Percentiles rank a stretch among this genome's conserved stretches.
Conservation (phyloP, 2,888 invertebrate species). For the Nomada ferruginata region DNA sequence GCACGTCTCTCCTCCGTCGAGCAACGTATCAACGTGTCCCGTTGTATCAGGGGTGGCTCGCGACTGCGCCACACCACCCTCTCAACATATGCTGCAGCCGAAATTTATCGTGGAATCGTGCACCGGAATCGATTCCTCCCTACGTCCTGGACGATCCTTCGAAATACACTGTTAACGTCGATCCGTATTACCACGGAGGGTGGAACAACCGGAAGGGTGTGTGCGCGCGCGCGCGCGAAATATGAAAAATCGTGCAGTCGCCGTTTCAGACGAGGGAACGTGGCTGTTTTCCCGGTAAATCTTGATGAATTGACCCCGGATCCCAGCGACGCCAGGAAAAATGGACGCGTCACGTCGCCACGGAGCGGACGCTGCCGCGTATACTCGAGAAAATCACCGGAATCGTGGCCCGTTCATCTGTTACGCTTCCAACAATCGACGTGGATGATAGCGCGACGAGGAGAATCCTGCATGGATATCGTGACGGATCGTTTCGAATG, state of each 20-base stretch:
- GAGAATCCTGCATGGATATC: slow-evolving; percentile 61
- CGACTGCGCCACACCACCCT: background rate
- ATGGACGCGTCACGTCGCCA: slow-evolving; percentile 59
- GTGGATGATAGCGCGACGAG: slow-evolving; percentile 36
- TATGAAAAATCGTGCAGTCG: slow-evolving; percentile 70
- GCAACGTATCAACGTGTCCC: slow-evolving; percentile 34
- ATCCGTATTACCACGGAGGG: slow-evolving; percentile 52
- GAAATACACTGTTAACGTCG: slow-evolving; percentile 57
- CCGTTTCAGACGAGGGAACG: slow-evolving; percentile 1
- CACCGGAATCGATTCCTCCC: slow-evolving; percentile 55
- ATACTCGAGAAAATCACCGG: slow-evolving; percentile 5
- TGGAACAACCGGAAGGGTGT: slow-evolving; percentile 42
- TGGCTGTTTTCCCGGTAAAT: slow-evolving; percentile 46
- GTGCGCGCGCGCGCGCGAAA: slow-evolving; percentile 28
- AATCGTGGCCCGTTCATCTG: background rate
- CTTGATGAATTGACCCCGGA: slow-evolving; percentile 66
- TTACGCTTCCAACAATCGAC: slow-evolving; percentile 24
- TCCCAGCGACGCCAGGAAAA: slow-evolving; percentile 48
- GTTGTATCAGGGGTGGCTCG: slow-evolving; percentile 36
- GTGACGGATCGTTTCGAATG: slow-evolving; percentile 73
- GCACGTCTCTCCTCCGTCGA: slow-evolving; percentile 9
- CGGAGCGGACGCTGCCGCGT: slow-evolving; percentile 21
- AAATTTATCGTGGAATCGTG: slow-evolving; percentile 53
- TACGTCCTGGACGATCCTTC: slow-evolving; percentile 26
- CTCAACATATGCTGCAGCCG: slow-evolving; percentile 47